A percentile compares a stretch with the other conserved stretches of the same genome.
Conservation (phyloP, 2,113 vertebrate genomes). For the western clawed frog (Xenopus tropicalis) region UCB_Xtro_10.0 CM004446.2:144019501-144020000, state of each 20-base stretch:
- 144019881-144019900: neutral
- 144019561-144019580: slow-evolving; percentile 34
- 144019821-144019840: too few species aligned
- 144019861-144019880: slow-evolving; percentile 58
- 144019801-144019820: slow-evolving; percentile 52
- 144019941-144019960: too few species aligned
- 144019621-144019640: slow-evolving; percentile 21
- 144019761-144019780: slow-evolving; percentile 23
- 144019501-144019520: slow-evolving; percentile 94
- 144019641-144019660: slow-evolving; percentile 55
- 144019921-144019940: too few species aligned
- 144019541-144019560: slow-evolving; percentile 40
- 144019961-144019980: too few species aligned
- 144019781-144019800: slow-evolving; percentile 12
- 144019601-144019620: neutral
- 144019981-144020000: too few species aligned
- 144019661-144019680: slow-evolving; percentile 50
- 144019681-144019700: slow-evolving; percentile 48
- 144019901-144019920: too few species aligned
- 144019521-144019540: slow-evolving; percentile 98
- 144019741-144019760: slow-evolving; percentile 13
- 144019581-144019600: slow-evolving; percentile 25
- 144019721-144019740: slow-evolving; percentile 3
- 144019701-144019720: slow-evolving; percentile 45
- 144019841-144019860: slow-evolving; percentile 27